These are phyloP conservation scores for Sinelater perroti DNA, from an alignment of 2,888 invertebrate species.

Conservation along the genomic window DNA sequence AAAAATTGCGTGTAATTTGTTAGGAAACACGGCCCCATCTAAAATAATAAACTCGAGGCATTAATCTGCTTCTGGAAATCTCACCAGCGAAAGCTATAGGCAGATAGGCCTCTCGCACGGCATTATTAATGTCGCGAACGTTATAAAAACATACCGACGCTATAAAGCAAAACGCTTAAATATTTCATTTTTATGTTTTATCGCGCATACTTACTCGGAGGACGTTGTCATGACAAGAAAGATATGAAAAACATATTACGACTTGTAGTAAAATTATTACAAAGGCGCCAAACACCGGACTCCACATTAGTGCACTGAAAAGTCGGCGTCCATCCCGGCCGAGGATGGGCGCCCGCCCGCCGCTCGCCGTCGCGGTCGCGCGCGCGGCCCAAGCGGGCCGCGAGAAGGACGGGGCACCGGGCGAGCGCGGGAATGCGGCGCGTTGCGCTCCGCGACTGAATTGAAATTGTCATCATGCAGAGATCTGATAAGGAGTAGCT, in stretches of 20 bases:
- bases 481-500: constrained; percentile 61
- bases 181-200: constrained; percentile 57
- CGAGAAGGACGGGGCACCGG: constrained; percentile 4
- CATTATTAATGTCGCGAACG: constrained; percentile 38
- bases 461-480: constrained; percentile 62
- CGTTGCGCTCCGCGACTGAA: constrained; percentile 51
- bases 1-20: no score
- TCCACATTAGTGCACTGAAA: constrained; percentile 51
- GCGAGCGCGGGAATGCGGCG: constrained; percentile 35
- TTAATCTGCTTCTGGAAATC: constrained; percentile 14
- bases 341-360: neutral
- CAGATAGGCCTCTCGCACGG: constrained; percentile 20
- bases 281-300: constrained; percentile 56
- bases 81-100: constrained; percentile 1
- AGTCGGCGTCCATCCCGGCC: constrained; percentile 32
- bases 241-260: constrained; percentile 55
- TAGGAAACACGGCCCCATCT: no score
- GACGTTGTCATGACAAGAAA: constrained; percentile 54
- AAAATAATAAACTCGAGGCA: no score
- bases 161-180: constrained; percentile 44
- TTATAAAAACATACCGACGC: constrained; percentile 37
- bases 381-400: constrained; percentile 10
- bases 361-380: neutral
- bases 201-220: constrained; percentile 51
- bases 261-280: constrained; percentile 56